Evolutionary conservation across 1,140 invertebrate species (phyloP), one percentile per base, ranked within the genome.

Genomic region (Habropoda laboriosa): DNA sequence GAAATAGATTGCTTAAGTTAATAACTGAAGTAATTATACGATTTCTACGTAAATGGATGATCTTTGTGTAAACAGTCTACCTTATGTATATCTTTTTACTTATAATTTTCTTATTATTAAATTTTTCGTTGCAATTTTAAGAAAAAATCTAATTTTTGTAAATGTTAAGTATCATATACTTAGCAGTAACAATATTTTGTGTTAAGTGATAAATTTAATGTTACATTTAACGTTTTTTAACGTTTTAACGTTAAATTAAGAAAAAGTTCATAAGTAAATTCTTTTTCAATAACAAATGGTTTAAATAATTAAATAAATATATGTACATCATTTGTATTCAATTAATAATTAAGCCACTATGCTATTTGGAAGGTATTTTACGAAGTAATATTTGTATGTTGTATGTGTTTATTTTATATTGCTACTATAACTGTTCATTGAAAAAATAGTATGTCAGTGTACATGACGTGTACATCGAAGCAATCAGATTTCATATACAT

Each of bases 71-170:
- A 64, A 73, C 49, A 79, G 8, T 67, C 24, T 38, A 2, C 30
- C 12, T 61, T 57, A 68, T 68, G 6, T 35, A 40, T 61, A 27
- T 63, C 27, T 42, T 58, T 64, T 30, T 38, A 58, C 38, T 70
- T 77, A 47, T 58, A 55, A 68, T 8, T 68, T 68, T 30, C 4
- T 58, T n/a, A 45, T 67, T 6, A 40, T 32, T 13, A 3, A 30
- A 79, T 47, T 78, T 32, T 51, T 18, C 27, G 2, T 82, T 68
- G 80, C 53, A 79, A 83, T 79, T 68, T 79, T 79, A 79, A 58
- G 24, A 49, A 51, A 55, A 67, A 27, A 5, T 55, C n/a, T 49
- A 30, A 30, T 32, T 70, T 60, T 30, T 71, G 63, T 78, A 77
- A 47, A 70, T 70, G 60, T 21, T 45, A 47, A 42, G 49, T 74